Conservation (phyloP, 1,140 invertebrate species). For the Ceratosolen solmsi region DNA sequence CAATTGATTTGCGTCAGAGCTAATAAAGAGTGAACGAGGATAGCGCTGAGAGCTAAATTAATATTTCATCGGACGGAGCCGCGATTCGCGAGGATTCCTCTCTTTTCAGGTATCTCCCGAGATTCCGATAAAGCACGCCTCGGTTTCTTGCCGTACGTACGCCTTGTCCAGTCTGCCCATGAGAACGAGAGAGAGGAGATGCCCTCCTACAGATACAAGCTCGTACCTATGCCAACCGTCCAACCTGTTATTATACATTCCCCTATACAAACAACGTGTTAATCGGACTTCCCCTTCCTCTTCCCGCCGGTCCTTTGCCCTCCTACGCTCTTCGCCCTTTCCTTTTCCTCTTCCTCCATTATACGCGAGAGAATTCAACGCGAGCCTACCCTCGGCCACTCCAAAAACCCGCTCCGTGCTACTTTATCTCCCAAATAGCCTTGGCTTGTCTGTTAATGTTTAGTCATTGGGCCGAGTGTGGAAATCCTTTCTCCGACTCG, state of each 20-base stretch:
- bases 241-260: constrained; percentile 74
- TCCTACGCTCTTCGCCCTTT: background rate
- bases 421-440: no score
- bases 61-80: constrained; percentile 41
- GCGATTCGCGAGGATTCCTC: constrained; percentile 15
- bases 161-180: constrained; percentile 17
- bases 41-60: constrained; percentile 35
- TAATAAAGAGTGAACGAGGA: constrained; percentile 9
- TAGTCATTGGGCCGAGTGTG: no score
- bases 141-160: constrained; percentile 2
- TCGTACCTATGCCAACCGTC: constrained; percentile 68
- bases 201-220: constrained; percentile 71
- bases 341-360: background rate
- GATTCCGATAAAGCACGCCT: constrained; percentile 45
- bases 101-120: constrained; percentile 44
- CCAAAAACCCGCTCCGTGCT: no score
- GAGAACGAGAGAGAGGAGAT: constrained; percentile 64
- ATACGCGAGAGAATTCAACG: no score
- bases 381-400: no score
- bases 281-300: constrained; percentile 67
- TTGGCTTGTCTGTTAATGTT: no score
- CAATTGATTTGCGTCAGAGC: constrained; percentile 38
- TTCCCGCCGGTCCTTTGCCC: constrained; percentile 29
- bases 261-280: constrained; percentile 74
- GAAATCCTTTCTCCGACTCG: no score